Base-by-base conservation (phyloP, 2,113 vertebrate genomes). In the Noturus placidus region DNA sequence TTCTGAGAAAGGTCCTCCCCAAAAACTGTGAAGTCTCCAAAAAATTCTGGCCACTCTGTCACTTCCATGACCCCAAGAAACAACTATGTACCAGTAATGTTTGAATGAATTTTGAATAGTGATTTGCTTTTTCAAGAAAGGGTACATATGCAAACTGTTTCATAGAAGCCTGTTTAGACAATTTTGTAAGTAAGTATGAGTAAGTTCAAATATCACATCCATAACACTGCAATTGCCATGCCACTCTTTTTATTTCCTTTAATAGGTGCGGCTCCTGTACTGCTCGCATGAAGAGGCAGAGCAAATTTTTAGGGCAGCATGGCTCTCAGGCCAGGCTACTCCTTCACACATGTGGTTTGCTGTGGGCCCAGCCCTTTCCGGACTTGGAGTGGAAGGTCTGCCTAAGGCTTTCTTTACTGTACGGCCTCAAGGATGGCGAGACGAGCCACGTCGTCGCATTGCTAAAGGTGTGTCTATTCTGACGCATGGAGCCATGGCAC, bases 301-400 rank as follows among this genome's bases (percentile, higher is more conserved):
- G 89, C 91, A 95, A 1, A 92, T 99, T 3, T 98, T 99, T 91
- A 93, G 93, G 9, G 97, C 97, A 0, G 97, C 97, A 0, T 95
- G 94, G 78, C 96, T 96, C 0, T 95, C 96, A 0, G 97, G 96
- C 9, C 94, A 98, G 79, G 94, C 97, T 0, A 97, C 97, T 0
- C 96, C 97, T 1, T 97, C 97, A 52, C 97, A 99, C 90, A 94
- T 99, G 91, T 99, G 97, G 97, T 98, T 99, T 82, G 94, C 97
- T 15, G 97, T 98, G 72, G 97, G 97, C 0, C 96, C 97, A 0
- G 96, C 95, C 6, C 93, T 98, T 84, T 96, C 96, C 0, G 97
- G 96, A 6, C 89, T 97, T 86, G 95, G 95, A 81, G 94, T 97
- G 1, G 95, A 97, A 85, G 96, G 96, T 0, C 93, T 96, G 22